Conservation (phyloP, 2,888 invertebrate genomes). For the Cartodere bifasciata region DNA sequence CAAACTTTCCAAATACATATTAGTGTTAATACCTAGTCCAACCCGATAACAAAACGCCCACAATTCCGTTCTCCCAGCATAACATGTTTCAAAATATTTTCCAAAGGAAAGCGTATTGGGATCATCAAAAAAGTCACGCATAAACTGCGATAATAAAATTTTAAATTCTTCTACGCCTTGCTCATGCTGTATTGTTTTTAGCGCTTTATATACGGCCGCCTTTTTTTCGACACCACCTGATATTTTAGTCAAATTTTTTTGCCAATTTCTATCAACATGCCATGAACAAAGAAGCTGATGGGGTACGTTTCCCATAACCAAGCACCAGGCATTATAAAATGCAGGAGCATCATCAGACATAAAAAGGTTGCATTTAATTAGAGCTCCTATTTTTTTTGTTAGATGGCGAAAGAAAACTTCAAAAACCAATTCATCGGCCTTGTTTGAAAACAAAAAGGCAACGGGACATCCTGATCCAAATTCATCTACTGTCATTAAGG, state of each 20-base stretch:
- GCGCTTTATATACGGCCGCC: slow-evolving; percentile 13
- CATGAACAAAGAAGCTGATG: slow-evolving; percentile 15
- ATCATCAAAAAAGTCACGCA: slow-evolving; percentile 1
- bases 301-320: slow-evolving; percentile 14
- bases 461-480: slow-evolving; percentile 16
- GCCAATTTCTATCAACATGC: slow-evolving; percentile 18
- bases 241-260: slow-evolving; percentile 15
- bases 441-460: slow-evolving; percentile 16
- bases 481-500: slow-evolving; percentile 18
- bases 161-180: slow-evolving; percentile 3
- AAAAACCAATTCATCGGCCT: slow-evolving; percentile 15
- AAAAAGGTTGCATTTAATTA: slow-evolving; percentile 15
- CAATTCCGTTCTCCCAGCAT: slow-evolving; percentile 5
- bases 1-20: slow-evolving; percentile 17
- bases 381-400: slow-evolving; percentile 10
- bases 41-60: slow-evolving; percentile 16
- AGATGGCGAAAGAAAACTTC: slow-evolving; percentile 15
- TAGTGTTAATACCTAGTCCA: slow-evolving; percentile 16
- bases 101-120: slow-evolving; percentile 7
- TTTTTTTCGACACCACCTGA: slow-evolving; percentile 12
- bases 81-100: slow-evolving; percentile 11
- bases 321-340: slow-evolving; percentile 18
- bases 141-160: slow-evolving; percentile 7
- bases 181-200: slow-evolving; percentile 9
- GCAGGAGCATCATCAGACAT: slow-evolving; percentile 19